Evolutionary conservation across 2,113 vertebrate species (phyloP).

Genomic region (Sceloporus undulatus): DNA sequence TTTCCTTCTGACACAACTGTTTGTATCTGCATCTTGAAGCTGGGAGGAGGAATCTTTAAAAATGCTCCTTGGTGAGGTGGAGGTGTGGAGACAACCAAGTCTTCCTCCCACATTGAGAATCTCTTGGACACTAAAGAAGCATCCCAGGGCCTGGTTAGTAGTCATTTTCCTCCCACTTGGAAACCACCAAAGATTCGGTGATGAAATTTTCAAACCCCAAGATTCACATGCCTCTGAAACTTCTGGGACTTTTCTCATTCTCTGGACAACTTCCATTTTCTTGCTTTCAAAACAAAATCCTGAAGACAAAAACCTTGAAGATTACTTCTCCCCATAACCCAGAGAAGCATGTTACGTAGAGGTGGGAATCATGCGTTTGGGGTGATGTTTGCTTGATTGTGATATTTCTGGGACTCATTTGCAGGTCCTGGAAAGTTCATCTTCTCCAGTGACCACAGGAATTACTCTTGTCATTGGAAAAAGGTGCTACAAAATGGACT

Average conservation of each 20-base stretch:
- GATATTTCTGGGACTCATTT: too few relatives aligned
- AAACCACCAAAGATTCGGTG: background rate
- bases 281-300: background rate
- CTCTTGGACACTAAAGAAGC: background rate
- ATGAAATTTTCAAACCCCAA: background rate
- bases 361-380: too few relatives aligned
- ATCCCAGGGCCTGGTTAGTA: background rate
- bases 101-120: constrained; percentile 19
- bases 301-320: too few relatives aligned
- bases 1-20: background rate
- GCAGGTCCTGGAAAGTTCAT: too few relatives aligned
- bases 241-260: background rate
- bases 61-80: background rate
- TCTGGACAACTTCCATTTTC: background rate
- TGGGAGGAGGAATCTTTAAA: constrained; percentile 22
- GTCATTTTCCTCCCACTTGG: background rate
- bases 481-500: too few relatives aligned
- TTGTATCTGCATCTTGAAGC: constrained; percentile 11
- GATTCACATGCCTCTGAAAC: background rate
- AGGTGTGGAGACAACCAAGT: constrained; percentile 9
- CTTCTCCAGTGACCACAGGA: too few relatives aligned
- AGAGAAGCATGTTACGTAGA: too few relatives aligned
- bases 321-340: too few relatives aligned
- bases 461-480: too few relatives aligned
- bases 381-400: too few relatives aligned